phyloP scores from a whole-genome alignment of 2,888 invertebrate genomes.

The Eupsilia transversa region DNA sequence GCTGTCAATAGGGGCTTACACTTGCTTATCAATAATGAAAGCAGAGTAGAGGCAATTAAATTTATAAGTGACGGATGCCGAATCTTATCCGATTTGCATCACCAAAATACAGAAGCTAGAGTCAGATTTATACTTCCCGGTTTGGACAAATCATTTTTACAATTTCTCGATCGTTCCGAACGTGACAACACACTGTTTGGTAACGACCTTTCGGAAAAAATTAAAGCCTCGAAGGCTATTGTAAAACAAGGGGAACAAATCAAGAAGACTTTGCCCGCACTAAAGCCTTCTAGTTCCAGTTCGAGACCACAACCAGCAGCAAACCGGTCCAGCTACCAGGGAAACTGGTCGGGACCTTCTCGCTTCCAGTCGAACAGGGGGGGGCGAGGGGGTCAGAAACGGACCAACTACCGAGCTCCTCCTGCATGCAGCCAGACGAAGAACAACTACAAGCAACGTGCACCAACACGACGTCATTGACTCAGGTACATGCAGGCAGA shows the following conservation, averaged over 20 bases:
- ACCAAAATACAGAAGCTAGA: not conserved
- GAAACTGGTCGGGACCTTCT: slow-evolving; percentile 18
- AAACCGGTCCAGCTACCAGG: slow-evolving; percentile 9
- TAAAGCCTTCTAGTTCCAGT: not conserved
- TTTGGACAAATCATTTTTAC: too few relatives aligned
- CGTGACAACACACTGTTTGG: too few relatives aligned
- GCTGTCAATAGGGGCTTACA: slow-evolving; percentile 10
- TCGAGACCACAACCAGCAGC: not conserved
- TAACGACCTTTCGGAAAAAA: too few relatives aligned
- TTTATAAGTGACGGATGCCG: not conserved
- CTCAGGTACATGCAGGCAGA: slow-evolving; percentile 12
- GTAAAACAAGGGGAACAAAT: slow-evolving; percentile 12
- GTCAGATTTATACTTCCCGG: too few relatives aligned
- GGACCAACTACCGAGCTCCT: slow-evolving; percentile 15
- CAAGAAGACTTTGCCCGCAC: not conserved
- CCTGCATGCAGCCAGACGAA: slow-evolving; percentile 1
- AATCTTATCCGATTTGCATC: slow-evolving; percentile 4
- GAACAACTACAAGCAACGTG: slow-evolving; percentile 9
- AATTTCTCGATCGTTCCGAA: too few relatives aligned
- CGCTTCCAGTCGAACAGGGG: slow-evolving; percentile 10
- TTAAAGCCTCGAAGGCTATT: not conserved
- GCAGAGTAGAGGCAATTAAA: slow-evolving; percentile 3
- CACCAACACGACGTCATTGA: not conserved
- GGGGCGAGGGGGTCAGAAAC: slow-evolving; percentile 5
- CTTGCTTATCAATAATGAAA: slow-evolving; percentile 12